Base-by-base conservation (phyloP, 2,797 vertebrate genomes). In the Pangasius macronema region DNA sequence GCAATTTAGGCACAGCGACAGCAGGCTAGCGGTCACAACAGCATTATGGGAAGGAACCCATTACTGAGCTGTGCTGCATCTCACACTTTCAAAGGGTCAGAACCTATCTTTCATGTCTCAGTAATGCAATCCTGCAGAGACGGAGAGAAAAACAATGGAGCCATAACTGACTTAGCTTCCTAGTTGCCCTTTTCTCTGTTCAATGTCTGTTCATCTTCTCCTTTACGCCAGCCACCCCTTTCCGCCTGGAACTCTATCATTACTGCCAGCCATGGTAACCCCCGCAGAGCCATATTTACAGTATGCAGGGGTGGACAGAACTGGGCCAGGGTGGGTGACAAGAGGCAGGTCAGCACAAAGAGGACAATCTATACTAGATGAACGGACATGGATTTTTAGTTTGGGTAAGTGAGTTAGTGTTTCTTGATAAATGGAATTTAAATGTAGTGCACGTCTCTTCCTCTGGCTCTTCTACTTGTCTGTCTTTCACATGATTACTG, bases 81-180 rank as follows among this genome's bases (percentile, higher is more conserved):
- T 83, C 92, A 91, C 88, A 90, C 93, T 93, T 93, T 93, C 93
- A 92, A 93, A 93, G 93, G 90, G 83, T 75, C 68, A 84, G 79
- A 86, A 84, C 88, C 88, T 80, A 89, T 89, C 81, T 85, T 86
- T 89, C 86, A 89, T 86, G 81, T 83, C 75, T 86, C 85, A 72
- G 85, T 89, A 89, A 89, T 84, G 82, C 55, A 84, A 86, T 90
- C 82, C 82, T 46, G 46, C 87, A 72, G 92, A 92, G 91, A 87
- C 73, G 84, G 20, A 83, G 81, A 65, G 77, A 67, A 82, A 87
- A 88, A 89, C 42, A 75, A 51, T 79, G 67, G 73, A 88, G 70
- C 77, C 84, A 81, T 67, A 87, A 88, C 83, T 81, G 73, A 89
- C 85, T 86, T 82, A 61, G 89, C 92, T 90, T 88, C 87, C 86